These are phyloP conservation scores for Solea solea DNA, from an alignment of 2,113 vertebrate genomes.

Conservation along the genomic window DNA sequence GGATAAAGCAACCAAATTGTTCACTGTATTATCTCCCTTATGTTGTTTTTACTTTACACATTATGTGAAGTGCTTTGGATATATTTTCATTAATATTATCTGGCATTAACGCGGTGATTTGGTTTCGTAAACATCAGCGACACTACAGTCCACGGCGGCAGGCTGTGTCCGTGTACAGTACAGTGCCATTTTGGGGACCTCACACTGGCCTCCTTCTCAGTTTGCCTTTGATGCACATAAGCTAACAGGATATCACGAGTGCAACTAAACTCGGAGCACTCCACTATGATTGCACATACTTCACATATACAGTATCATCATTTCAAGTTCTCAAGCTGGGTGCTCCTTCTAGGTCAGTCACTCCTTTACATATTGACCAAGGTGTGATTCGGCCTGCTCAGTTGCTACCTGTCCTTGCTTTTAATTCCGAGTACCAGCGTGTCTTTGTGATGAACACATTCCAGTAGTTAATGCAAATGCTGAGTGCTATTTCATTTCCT, in stretches of 20 bases:
- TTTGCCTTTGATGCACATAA: constrained; percentile 26
- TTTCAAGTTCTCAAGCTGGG: constrained; percentile 8
- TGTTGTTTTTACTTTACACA: constrained; percentile 15
- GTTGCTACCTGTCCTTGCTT: neutral
- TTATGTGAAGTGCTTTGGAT: constrained; percentile 34
- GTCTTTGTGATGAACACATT: neutral
- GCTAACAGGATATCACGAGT: constrained; percentile 26
- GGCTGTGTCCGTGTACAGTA: constrained; percentile 23
- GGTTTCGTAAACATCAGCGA: constrained; percentile 1
- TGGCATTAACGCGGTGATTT: constrained; percentile 10
- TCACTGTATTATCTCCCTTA: constrained; percentile 34
- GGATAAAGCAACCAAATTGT: constrained; percentile 66
- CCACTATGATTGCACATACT: constrained; percentile 13
- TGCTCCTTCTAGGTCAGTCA: constrained; percentile 9
- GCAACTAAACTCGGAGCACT: constrained; percentile 19
- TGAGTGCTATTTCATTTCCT: neutral
- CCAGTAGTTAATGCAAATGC: neutral
- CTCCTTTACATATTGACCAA: constrained; percentile 21
- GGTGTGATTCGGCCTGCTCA: neutral
- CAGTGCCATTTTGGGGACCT: constrained; percentile 18
- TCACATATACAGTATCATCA: constrained; percentile 14
- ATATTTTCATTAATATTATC: constrained; percentile 35
- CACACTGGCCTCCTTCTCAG: neutral
- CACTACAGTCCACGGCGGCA: neutral
- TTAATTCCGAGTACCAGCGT: neutral